These are phyloP conservation scores for Neosilurus hyrtlii DNA, from an alignment of 2,797 vertebrate species.

Conservation along the genomic window DNA sequence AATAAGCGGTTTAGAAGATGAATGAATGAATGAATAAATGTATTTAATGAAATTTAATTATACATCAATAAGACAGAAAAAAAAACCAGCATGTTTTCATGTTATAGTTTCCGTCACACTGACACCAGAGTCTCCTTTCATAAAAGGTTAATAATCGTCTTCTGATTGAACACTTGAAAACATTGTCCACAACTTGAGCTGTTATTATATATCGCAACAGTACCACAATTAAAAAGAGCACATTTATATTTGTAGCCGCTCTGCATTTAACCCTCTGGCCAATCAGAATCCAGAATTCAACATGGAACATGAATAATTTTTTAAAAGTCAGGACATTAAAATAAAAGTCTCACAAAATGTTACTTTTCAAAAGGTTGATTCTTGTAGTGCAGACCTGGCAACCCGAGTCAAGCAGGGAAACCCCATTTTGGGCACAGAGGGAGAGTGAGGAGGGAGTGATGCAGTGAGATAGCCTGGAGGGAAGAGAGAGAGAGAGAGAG, in stretches of 20 bases:
- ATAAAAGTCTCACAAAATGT: not conserved
- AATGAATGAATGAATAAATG: no score
- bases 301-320: not conserved
- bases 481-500: slow-evolving; percentile 3
- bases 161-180: not conserved
- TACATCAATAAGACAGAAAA: not conserved
- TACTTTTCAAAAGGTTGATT: not conserved
- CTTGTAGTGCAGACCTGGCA: slow-evolving; percentile 1
- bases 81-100: no score
- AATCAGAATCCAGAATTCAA: not conserved
- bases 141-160: not conserved
- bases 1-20: no score
- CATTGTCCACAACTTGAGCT: no score
- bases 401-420: slow-evolving; percentile 28
- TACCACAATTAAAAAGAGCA: no score
- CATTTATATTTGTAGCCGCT: no score
- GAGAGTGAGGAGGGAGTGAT: slow-evolving; percentile 28
- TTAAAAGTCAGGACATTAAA: not conserved
- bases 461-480: slow-evolving; percentile 35
- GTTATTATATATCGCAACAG: not conserved
- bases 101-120: not conserved
- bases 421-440: slow-evolving; percentile 35
- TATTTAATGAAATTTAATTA: no score
- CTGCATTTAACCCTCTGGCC: no score
- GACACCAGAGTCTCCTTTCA: not conserved